A percentile compares a stretch with the other conserved stretches of the same genome.
Evolutionary conservation across 2,113 vertebrate species (phyloP).

Genomic region (Machaerirhynchus nigripectus): DNA sequence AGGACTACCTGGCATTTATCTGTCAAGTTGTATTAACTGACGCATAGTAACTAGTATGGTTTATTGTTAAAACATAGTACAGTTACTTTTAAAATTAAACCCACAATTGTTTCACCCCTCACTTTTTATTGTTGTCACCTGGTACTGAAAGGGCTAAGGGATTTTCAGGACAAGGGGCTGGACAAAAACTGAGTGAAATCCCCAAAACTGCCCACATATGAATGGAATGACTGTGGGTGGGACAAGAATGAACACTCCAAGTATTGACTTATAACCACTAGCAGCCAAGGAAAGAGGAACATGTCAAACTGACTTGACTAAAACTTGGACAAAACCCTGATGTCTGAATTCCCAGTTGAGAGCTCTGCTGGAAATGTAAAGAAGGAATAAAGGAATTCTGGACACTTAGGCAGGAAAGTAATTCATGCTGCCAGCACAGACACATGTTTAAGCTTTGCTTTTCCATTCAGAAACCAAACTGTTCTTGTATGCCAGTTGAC

Average conservation of each 20-base stretch:
- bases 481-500: neutral
- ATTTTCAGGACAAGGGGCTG: constrained; percentile 21
- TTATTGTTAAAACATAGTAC: neutral
- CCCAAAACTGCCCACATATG: neutral
- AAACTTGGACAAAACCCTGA: constrained; percentile 16
- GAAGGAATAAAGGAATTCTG: constrained; percentile 43
- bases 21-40: neutral
- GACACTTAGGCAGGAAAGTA: constrained; percentile 32
- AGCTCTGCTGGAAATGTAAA: constrained; percentile 49
- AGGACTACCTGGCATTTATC: neutral
- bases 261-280: constrained; percentile 7
- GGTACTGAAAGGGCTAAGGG: neutral
- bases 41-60: neutral
- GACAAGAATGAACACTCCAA: neutral
- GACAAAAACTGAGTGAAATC: constrained; percentile 4
- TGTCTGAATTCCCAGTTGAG: neutral
- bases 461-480: constrained; percentile 43
- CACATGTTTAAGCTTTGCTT: constrained; percentile 53
- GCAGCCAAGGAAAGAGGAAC: constrained; percentile 41
- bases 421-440: constrained; percentile 35
- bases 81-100: neutral
- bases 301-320: constrained; percentile 27
- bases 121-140: neutral
- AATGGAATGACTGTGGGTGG: constrained; percentile 26
- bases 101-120: neutral